phyloP scores from a whole-genome alignment of 2,113 vertebrate genomes.

The Bufo gargarizans region DNA sequence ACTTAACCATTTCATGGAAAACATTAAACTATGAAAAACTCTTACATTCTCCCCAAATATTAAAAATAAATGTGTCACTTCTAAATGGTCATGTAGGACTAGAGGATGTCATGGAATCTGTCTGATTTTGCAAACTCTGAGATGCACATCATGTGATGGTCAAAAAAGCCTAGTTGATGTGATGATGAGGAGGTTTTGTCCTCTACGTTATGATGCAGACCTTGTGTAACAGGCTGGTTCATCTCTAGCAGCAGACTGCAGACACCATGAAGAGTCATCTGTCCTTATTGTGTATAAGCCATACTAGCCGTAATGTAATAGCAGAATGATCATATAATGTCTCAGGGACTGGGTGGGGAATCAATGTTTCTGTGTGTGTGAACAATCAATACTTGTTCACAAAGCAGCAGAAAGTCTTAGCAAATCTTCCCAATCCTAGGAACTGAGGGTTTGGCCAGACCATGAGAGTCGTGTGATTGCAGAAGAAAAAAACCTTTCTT shows the following conservation, averaged over 20 bases:
- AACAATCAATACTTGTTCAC: conserved; percentile 41
- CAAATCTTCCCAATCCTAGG: not conserved
- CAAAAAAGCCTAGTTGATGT: not conserved
- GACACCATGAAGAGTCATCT: not conserved
- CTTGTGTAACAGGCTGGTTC: not conserved
- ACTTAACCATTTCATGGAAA: not conserved
- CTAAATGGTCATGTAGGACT: not conserved
- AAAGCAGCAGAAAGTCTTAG: not conserved
- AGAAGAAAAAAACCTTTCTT: not conserved
- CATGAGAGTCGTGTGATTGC: conserved; percentile 2
- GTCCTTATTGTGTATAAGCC: not conserved
- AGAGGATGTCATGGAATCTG: too few relatives aligned
- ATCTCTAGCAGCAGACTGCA: not conserved
- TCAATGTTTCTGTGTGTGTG: conserved; percentile 1
- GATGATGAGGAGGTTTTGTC: not conserved
- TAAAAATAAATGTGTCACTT: not conserved
- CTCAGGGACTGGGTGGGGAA: not conserved
- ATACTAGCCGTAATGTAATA: not conserved
- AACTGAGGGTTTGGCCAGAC: not conserved
- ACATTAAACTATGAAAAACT: not conserved
- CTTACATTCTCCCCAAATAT: not conserved
- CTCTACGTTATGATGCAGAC: not conserved
- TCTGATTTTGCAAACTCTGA: not conserved
- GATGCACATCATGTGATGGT: not conserved
- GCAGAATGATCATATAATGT: conserved; percentile 20